Conservation (phyloP, 2,797 vertebrate species). For the Chiroxiphia lanceolata region DNA sequence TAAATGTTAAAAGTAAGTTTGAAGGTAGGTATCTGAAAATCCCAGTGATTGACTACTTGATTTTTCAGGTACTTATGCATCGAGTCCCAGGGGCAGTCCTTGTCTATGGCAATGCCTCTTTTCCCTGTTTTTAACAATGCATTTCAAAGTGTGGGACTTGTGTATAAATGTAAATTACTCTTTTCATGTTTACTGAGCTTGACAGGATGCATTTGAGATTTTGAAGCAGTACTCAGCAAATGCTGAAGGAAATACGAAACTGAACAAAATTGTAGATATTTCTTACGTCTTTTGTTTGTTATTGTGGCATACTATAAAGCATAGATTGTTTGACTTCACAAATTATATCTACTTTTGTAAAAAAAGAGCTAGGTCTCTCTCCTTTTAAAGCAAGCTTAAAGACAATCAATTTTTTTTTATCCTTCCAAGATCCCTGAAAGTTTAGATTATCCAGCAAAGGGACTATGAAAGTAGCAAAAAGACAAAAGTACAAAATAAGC, state of each 20-base stretch:
- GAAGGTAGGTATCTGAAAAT: constrained; percentile 26
- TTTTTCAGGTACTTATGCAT: background rate
- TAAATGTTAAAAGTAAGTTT: constrained; percentile 20
- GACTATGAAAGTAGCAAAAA: background rate
- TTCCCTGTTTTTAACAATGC: background rate
- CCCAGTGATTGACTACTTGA: background rate
- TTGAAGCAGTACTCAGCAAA: background rate
- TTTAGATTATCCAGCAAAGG: background rate
- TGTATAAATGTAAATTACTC: background rate
- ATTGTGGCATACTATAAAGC: background rate
- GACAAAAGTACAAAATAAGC: background rate
- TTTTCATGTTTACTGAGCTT: background rate
- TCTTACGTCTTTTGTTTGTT: background rate
- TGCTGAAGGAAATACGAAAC: background rate
- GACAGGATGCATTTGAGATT: background rate
- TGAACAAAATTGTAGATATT: background rate
- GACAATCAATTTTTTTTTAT: background rate
- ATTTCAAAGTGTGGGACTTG: background rate
- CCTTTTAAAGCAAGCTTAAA: background rate
- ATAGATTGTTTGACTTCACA: background rate
- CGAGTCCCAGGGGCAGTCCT: background rate
- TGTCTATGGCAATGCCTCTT: background rate
- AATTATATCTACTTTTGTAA: background rate
- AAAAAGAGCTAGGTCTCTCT: background rate
- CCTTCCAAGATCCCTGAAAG: background rate